Evolutionary conservation across 1,140 invertebrate genomes (phyloP), one percentile per base, ranked within the genome.

Genomic region (Asobara japonica): DNA sequence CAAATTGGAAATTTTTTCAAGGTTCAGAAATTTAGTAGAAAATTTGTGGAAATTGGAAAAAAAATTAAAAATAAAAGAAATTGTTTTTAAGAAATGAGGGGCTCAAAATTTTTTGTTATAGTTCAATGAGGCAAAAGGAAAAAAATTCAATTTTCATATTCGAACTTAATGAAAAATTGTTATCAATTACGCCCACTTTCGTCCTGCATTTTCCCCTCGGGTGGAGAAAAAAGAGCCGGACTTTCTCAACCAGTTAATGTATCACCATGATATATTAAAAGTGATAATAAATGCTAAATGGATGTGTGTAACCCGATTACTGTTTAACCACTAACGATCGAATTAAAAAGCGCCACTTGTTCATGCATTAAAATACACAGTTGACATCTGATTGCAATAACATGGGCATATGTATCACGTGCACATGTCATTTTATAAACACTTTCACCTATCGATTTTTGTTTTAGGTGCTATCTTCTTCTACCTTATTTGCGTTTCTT

Each of bases 371-470:
- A 65, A 38, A 65, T 6, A 18, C 20, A 48, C 11, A 30, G n/a
- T 56, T 66, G 36, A 45, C 33, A 30, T 29, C 8, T 27, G 56
- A 70, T 64, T 70, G 36, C 36, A 45, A 70, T 45, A 62, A 2
- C 60, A 16, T 7, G 16, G 22, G 48, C 29, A 60, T 45, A 41
- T 11, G 64, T 68, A 68, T 62, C 18, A 30, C 36, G 51, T 61
- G 8, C 18, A 45, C 51, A 13, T 56, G 7, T 56, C 51, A 56
- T 56, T 56, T 56, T 25, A 22, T 56, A 41, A 45, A 71, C 29
- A 74, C 73, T 74, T 74, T 74, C 73, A 71, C 73, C 69, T 61
- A 31, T 45, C 73, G 67, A 71, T 71, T 74, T 71, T 65, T 30
- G 31, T 74, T 74, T 74, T 65, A 45, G 69, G 51, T 29, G 20